Base-by-base conservation (phyloP, 2,797 vertebrate genomes). In the Artibeus lituratus region DNA sequence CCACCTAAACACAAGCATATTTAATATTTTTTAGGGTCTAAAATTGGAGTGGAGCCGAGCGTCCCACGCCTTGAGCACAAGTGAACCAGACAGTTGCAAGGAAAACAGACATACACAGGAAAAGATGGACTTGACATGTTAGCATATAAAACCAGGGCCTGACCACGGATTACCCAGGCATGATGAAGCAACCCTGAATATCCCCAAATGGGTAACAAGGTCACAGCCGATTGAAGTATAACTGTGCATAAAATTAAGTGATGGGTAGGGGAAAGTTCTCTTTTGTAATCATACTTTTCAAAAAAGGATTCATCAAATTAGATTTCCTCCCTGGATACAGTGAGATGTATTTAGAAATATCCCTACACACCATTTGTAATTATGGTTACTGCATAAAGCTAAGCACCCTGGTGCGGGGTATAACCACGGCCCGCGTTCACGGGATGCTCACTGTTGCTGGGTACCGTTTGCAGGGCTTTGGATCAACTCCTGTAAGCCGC, bases 1-100 rank as follows among this genome's bases (percentile, higher is more conserved):
- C 99, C 99, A 96, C 99, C 99, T 99, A 97, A 88, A 97, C 69
- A 92, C 49, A 98, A 97, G 95, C 87, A 95, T 18, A 93, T 83
- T 92, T 88, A 37, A 72, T 67, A 76, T 86, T 70, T 96, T 94
- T 44, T 96, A 94, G 96, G 72, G 51, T 88, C 81, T 74, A 37
- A 10, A 21, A 62, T 24, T 96, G 59, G 96, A 91, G 12, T 81
- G 26, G 44, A 94, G 92, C 91, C 96, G 67, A 88, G 49, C 10
- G 51, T 37, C 72, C 49, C 37, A 5, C 57, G 24, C 44, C 22
- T n/a, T 26, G 80, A 96, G 70, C 77, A 85, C 12, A 29, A 72
- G 5, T n/a, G 73, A 90, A 62, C 69, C 44, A 69, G 87, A 83
- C 35, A 53, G 70, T 62, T 80, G 14, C 11, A 76, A 10, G 65